Conservation (phyloP, 2,113 vertebrate species). For the Formicarius rufipectus region DNA sequence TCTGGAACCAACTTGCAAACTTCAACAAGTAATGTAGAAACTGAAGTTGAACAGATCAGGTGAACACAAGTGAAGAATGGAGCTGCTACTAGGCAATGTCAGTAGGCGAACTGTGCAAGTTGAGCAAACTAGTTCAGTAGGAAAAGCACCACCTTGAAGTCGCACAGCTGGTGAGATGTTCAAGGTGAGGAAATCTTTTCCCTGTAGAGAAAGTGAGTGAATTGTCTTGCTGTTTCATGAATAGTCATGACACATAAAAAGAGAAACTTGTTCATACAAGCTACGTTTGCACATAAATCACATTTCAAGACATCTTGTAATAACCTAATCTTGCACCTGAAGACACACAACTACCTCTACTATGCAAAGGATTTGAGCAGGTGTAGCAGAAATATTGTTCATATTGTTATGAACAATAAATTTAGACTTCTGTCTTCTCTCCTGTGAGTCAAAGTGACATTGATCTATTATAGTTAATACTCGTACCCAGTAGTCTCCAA, state of each 20-base stretch:
- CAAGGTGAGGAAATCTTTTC: constrained; percentile 21
- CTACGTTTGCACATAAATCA: constrained; percentile 15
- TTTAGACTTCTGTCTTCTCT: background rate
- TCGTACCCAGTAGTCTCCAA: background rate
- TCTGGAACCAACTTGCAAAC: background rate
- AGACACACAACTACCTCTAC: background rate
- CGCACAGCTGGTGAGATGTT: background rate
- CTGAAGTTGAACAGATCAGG: constrained; percentile 15
- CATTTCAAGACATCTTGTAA: background rate
- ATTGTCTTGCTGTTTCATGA: constrained; percentile 45
- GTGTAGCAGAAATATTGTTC: background rate
- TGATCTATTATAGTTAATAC: background rate
- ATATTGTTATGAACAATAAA: background rate
- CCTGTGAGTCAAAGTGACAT: background rate
- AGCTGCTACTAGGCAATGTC: constrained; percentile 71
- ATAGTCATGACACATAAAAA: background rate
- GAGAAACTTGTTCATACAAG: constrained; percentile 8
- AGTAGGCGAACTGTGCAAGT: constrained; percentile 38
- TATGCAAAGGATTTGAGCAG: background rate
- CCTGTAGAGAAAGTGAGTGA: constrained; percentile 32
- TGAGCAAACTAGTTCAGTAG: constrained; percentile 52
- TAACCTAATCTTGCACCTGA: background rate
- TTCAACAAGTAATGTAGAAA: constrained; percentile 1
- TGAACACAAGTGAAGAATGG: background rate
- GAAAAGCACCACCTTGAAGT: constrained; percentile 50